Conservation (phyloP, 2,113 vertebrate species). For the Pygoscelis antarcticus region DNA sequence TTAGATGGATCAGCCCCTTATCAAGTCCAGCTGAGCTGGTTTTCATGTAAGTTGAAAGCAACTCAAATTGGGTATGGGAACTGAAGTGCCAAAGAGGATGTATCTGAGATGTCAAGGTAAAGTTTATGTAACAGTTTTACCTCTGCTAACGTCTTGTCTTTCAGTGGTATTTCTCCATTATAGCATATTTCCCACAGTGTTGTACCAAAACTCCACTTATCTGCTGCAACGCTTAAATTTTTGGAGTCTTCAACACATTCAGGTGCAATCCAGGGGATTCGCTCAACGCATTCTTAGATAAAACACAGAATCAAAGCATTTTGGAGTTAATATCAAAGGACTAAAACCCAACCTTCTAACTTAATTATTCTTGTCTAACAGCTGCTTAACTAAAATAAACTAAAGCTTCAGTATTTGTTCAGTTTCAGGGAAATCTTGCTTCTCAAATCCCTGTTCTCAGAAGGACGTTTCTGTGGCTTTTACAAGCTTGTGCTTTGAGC, state of each 20-base stretch:
- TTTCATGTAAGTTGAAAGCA: background rate
- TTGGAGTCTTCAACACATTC: slow-evolving; percentile 88
- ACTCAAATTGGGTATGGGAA: background rate
- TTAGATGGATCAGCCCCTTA: background rate
- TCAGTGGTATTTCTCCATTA: slow-evolving; percentile 92
- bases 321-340: background rate
- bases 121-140: slow-evolving; percentile 57
- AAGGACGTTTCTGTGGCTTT: background rate
- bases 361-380: background rate
- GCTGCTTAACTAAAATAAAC: background rate
- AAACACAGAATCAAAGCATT: background rate
- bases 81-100: background rate
- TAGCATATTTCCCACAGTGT: slow-evolving; percentile 99
- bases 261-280: slow-evolving; percentile 96
- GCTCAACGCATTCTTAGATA: slow-evolving; percentile 86
- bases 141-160: slow-evolving; percentile 95
- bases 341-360: background rate
- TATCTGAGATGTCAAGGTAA: background rate
- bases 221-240: slow-evolving; percentile 87
- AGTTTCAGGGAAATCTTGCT: background rate
- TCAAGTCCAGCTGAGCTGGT: background rate
- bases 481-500: background rate
- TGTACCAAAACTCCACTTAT: slow-evolving; percentile 98
- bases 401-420: background rate
- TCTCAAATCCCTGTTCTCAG: background rate